Evolutionary conservation across 2,888 invertebrate genomes (phyloP).

Genomic region (Aplocera efformata): DNA sequence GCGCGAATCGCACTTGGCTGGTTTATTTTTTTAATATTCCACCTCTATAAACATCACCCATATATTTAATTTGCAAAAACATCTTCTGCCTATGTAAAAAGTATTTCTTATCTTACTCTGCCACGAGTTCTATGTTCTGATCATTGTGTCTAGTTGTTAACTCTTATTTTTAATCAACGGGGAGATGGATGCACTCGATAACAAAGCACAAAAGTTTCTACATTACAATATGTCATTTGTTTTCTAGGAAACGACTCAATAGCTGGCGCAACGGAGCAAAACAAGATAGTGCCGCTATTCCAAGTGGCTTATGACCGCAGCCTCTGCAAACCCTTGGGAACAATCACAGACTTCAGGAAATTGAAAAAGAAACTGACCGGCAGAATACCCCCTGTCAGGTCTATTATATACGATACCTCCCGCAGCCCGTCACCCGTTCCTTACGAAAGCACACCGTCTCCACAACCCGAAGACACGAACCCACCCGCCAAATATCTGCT

Average conservation of each 20-base stretch:
- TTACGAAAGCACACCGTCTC: slow-evolving; percentile 20
- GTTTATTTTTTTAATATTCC: no score
- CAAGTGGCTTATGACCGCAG: slow-evolving; percentile 72
- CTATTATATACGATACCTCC: slow-evolving; percentile 26
- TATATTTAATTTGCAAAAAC: no score
- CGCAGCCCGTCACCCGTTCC: slow-evolving; percentile 57
- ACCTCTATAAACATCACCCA: no score
- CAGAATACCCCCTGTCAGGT: neutral
- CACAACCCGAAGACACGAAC: slow-evolving; percentile 23
- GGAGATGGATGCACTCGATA: slow-evolving; percentile 12
- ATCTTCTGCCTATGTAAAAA: no score
- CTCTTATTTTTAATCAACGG: neutral
- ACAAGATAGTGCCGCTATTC: slow-evolving; percentile 65
- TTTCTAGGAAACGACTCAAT: slow-evolving; percentile 65
- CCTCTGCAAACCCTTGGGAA: slow-evolving; percentile 68
- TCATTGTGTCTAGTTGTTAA: neutral
- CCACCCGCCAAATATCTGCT: slow-evolving; percentile 24
- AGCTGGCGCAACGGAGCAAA: slow-evolving; percentile 39
- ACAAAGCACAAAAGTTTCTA: slow-evolving; percentile 9
- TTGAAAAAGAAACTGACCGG: slow-evolving; percentile 29
- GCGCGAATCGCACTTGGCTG: no score
- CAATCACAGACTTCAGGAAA: slow-evolving; percentile 59
- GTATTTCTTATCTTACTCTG: no score
- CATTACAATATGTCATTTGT: slow-evolving; percentile 47
- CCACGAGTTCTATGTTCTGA: no score